Evolutionary conservation across 2,888 invertebrate genomes (phyloP), one percentile per base, ranked within the genome.

Genomic region (Heliconius sara): DNA sequence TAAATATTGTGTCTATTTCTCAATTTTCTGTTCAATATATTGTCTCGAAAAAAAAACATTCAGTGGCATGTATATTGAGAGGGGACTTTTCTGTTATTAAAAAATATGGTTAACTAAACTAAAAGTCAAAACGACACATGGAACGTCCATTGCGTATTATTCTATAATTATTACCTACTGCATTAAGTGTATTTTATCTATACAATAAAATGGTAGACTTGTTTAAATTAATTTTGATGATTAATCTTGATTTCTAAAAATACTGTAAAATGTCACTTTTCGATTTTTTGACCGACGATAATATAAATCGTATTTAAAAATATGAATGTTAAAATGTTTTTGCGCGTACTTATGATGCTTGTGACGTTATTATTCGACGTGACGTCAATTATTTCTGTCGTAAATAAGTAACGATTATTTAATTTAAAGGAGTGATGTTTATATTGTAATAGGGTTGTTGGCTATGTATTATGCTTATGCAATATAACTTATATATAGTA

Each of bases 331-430:
- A 60, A 34, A 25, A 39, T n/a, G 2, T 43, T 47, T 70, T 43
- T 25, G 25, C 70, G 39, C 68, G 68, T 68, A n/a, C 43, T 43
- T 68, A 22, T 39, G n/a, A 70, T 47, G 43, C 70, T 16, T 47
- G 43, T 70, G 43, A 70, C 70, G 43, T 70, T n/a, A 43, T 70
- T 25, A 43, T 70, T 70, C 47, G 70, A 43, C 43, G 16, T 25
- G 25, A 66, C 5, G 70, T 70, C 70, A 70, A 70, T 70, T 70
- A 70, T 70, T 70, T 68, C 43, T n/a, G 68, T 25, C 43, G 68
- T 43, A 43, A 68, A 68, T 68, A 43, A 25, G 1, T 39, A 39
- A 39, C n/a, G 7, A 39, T n/a, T 67, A 22, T 39, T 67, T 34
- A 9, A 67, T 34, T 34, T 34, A n/a, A 39, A 13, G 39, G 12